Percentiles rank a stretch among this genome's conserved stretches.
Evolutionary conservation across 2,888 invertebrate genomes (phyloP).

Genomic region (Polymixis flavicincta): DNA sequence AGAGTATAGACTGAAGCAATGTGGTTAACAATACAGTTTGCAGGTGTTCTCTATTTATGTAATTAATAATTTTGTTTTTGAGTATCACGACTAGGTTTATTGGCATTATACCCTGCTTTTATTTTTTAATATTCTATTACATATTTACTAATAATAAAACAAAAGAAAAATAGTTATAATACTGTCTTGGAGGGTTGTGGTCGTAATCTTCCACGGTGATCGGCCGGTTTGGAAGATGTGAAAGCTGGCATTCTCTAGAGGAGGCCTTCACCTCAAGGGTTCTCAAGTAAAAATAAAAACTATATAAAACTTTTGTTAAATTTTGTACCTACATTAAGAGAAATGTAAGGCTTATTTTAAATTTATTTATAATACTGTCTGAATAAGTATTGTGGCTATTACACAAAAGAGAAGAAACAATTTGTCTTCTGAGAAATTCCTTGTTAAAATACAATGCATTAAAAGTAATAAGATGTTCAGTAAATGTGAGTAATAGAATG

Average conservation of each 20-base stretch:
- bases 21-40: background rate
- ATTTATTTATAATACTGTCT: too few relatives aligned
- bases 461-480: slow-evolving; percentile 15
- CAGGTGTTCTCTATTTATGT: background rate
- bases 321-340: too few relatives aligned
- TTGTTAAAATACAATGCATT: slow-evolving; percentile 9
- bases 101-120: background rate
- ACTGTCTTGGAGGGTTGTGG: too few relatives aligned
- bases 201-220: too few relatives aligned
- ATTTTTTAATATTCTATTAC: background rate
- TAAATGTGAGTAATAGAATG: slow-evolving; percentile 45
- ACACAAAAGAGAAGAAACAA: slow-evolving; percentile 20
- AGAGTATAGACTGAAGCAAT: background rate
- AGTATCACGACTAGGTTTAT: background rate
- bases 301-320: too few relatives aligned
- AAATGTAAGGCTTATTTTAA: too few relatives aligned
- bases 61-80: background rate
- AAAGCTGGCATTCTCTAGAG: too few relatives aligned
- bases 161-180: too few relatives aligned
- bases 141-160: background rate
- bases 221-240: too few relatives aligned
- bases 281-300: too few relatives aligned
- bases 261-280: too few relatives aligned
- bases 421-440: slow-evolving; percentile 36
- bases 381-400: background rate